Conservation (phyloP, 2,797 vertebrate genomes). For the Sebastes baramenuke region DNA sequence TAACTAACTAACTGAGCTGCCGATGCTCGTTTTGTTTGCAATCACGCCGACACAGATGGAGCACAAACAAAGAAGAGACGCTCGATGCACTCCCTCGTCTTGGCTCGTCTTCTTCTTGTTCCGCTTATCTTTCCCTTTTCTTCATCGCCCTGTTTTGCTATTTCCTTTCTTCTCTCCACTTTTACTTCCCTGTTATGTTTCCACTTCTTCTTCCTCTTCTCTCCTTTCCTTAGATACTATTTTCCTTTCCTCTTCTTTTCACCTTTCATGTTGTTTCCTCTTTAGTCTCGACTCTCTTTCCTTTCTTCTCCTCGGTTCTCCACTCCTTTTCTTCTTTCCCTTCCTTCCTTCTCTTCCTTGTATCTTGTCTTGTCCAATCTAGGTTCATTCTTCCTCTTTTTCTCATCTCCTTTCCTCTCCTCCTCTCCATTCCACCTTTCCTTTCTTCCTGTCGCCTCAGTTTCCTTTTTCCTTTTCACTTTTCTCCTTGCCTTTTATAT, state of each 20-base stretch:
- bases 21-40: slow-evolving; percentile 74
- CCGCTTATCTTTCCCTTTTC: background rate
- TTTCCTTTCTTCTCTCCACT: background rate
- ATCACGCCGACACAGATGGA: slow-evolving; percentile 66
- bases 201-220: background rate
- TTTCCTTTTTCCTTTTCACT: background rate
- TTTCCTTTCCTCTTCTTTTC: background rate
- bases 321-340: background rate
- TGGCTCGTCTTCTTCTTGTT: background rate
- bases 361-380: background rate
- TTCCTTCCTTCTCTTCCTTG: background rate
- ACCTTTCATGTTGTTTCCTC: background rate
- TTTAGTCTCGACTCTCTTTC: background rate
- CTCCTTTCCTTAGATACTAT: background rate
- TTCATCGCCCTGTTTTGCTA: too few relatives aligned
- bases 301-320: background rate
- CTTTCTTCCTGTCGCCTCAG: background rate
- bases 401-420: background rate
- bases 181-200: background rate
- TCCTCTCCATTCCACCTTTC: background rate
- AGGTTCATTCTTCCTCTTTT: background rate
- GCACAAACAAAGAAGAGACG: slow-evolving; percentile 62
- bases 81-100: background rate
- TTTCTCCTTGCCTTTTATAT: background rate
- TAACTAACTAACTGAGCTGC: slow-evolving; percentile 77